phyloP scores from a whole-genome alignment of 2,888 invertebrate genomes.

The Drosophila ezoana region DNA sequence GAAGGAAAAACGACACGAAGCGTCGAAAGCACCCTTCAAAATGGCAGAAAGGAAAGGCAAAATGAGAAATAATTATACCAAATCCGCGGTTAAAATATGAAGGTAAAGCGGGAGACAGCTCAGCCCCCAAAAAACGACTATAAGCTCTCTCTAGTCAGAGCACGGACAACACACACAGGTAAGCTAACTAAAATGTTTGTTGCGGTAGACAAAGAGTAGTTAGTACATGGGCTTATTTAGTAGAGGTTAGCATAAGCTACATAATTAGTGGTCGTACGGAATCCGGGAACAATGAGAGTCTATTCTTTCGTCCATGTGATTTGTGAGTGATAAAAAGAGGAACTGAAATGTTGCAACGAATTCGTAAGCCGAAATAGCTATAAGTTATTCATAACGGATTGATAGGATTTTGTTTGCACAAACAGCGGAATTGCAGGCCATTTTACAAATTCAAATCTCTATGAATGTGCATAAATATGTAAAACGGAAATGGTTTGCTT shows the following conservation, averaged over 20 bases:
- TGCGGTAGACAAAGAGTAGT: conserved; percentile 37
- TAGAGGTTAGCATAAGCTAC: conserved; percentile 49
- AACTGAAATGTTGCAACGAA: conserved; percentile 17
- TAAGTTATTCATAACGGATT: conserved; percentile 49
- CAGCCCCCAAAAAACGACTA: conserved; percentile 19
- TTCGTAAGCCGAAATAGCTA: conserved; percentile 24
- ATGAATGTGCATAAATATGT: conserved; percentile 13
- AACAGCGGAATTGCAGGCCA: conserved; percentile 9
- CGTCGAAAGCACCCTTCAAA: conserved; percentile 57
- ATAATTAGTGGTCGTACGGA: conserved; percentile 29
- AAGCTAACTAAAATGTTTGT: conserved; percentile 38
- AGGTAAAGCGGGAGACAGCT: conserved; percentile 48
- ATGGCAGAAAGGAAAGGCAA: conserved; percentile 66
- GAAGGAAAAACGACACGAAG: conserved; percentile 44
- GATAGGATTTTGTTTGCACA: conserved; percentile 25
- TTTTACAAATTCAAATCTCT: conserved; percentile 39
- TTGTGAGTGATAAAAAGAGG: conserved; percentile 4
- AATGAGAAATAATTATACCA: conserved; percentile 79
- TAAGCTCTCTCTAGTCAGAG: conserved; percentile 24
- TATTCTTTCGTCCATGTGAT: neutral
- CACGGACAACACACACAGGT: conserved; percentile 35
- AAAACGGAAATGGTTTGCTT: conserved; percentile 1
- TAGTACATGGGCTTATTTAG: conserved; percentile 50
- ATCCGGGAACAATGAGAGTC: neutral
- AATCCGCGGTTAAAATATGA: conserved; percentile 73